Evolutionary conservation across 2,113 vertebrate species (phyloP), one percentile per base, ranked within the genome.

Genomic region (Colistium nudipinnis): DNA sequence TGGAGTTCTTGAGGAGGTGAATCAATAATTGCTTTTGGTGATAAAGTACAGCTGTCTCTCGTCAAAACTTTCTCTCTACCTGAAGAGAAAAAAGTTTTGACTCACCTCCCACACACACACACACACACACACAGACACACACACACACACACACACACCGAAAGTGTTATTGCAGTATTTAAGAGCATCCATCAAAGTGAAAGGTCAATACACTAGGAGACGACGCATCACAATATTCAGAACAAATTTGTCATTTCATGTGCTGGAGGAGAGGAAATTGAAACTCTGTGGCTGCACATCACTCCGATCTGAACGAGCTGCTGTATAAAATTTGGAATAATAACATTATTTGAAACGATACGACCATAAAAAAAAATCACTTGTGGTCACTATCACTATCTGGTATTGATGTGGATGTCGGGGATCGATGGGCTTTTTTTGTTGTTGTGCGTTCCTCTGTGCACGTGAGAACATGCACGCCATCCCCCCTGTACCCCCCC

Each of bases 161-260:
- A 62, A 77, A 68, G 62, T 68, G 52, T 80, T 70, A 70, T 81
- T 65, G 68, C 65, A 7, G 62, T 27, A 53, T 70, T 63, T 60
- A 57, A 78, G 36, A 71, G 47, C 79, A 87, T 90, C 76, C 70
- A 82, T 90, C 84, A 85, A 25, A 48, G 33, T 70, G 54, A 90
- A 88, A 88, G 83, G 85, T 87, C 87, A 88, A 77, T 80, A 78
- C 64, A 55, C 65, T 67, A 82, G 61, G 61, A 87, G 83, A 85
- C 74, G 74, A 68, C 33, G 74, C 56, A 60, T 60, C 76, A 76
- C 74, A 84, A 78, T 76, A 87, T 83, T 67, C 60, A 64, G 53
- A 47, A 47, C 7, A 67, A 79, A 84, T 84, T 52, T 80, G 70
- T 83, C 76, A 82, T 82, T 66, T 68, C 60, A 83, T 54, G 62